Base-by-base conservation (phyloP, 2,888 invertebrate species). In the Antheraea assamensis region DNA sequence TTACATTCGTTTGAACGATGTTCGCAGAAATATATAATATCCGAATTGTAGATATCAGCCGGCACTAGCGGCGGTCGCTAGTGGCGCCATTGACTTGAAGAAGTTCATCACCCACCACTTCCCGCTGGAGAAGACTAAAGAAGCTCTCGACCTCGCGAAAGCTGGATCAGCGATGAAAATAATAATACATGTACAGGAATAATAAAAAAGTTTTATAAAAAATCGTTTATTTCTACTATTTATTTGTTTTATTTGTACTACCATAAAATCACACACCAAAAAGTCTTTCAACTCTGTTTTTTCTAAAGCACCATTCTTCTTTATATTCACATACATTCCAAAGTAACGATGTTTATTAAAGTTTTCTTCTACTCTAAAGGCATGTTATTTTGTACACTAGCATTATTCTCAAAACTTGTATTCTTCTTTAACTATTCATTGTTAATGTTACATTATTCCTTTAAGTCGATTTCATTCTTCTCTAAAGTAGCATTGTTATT, bases 41-140 rank as follows among this genome's bases (percentile, higher is more conserved):
- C 13, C 10, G 1, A 42, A 64, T 30, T 87, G 24, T 84, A 98
- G 98, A 81, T 98, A 98, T 88, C 95, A 96, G 0, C 95, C 96
- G 68, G 97, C 98, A 0, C 87, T 98, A 78, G 96, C 96, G 0
- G 95, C 98, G 79, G 96, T 98, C 0, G 95, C 97, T 1, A 95
- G 96, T 73, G 97, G 98, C 0, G 96, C 95, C 79, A 95, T 98
- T 13, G 93, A 97, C 81, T 96, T 98, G 0, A 97, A 97, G 84
- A 95, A 96, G 49, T 95, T 98, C 81, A 96, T 98, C 72, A 98
- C 98, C 0, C 98, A 98, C 89, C 97, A 97, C 85, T 98, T 95
- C 84, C 95, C 95, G 73, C 92, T 98, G 35, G 96, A 96, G 77
- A 95, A 97, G 73, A 95, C 97, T 0, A 88, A 96, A 10, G 95